Evolutionary conservation across 2,113 vertebrate genomes (phyloP), one percentile per base, ranked within the genome.

Genomic region (Syngnathus scovelli): DNA sequence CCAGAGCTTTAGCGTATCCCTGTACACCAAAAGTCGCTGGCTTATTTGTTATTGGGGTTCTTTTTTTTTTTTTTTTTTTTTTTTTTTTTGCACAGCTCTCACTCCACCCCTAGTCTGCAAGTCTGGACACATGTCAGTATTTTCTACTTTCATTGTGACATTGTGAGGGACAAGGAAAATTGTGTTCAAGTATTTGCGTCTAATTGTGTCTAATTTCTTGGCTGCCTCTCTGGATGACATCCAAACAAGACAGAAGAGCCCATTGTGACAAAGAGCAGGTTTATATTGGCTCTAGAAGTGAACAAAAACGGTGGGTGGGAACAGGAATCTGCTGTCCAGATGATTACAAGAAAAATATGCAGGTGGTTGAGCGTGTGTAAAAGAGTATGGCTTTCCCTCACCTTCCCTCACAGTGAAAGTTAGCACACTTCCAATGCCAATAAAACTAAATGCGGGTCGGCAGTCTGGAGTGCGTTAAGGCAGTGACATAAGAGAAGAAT

Each of bases 41-140:
- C 58, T 70, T 82, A 80, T 83, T 49, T 49, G 7, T 52, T 52
- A n/a, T 8, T 21, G 49, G 44, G 15, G 15, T 52, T 52, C n/a
- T 52, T 52, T 52, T 44, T 12, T 43, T 83, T 85, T 80, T 85
- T 83, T 87, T 83, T 85, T 80, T 85, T 83, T n/a, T n/a, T n/a
- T n/a, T 43, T 43, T 83, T 85, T 80, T 85, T 83, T 87, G 79
- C 69, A 80, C 76, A 77, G 77, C 71, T 71, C 64, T 48, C 64
- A 19, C 58, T 65, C 67, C 80, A 49, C 51, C 48, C 59, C 66
- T 61, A 68, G 67, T 68, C 4, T 3, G 60, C 76, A 77, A 72
- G 77, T 81, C 74, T 83, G 85, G 74, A 78, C 73, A 60, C 70
- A 85, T 74, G 54, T 82, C 79, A 88, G 81, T 83, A 74, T 83